Evolutionary conservation across 1,140 invertebrate species (phyloP).

Genomic region (Leptinotarsa undecemlineata): DNA sequence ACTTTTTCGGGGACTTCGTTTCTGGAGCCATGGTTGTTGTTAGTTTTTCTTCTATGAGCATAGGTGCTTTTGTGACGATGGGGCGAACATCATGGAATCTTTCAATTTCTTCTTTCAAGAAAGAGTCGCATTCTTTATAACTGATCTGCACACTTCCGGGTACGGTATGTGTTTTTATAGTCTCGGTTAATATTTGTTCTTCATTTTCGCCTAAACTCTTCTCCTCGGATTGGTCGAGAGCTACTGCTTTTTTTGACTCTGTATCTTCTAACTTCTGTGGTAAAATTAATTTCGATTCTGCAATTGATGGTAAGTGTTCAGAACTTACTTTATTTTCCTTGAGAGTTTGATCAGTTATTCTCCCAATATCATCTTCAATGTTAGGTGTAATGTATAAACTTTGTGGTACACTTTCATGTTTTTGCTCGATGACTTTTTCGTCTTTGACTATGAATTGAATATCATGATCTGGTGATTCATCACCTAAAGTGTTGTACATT

Average conservation of each 20-base stretch:
- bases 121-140: background rate
- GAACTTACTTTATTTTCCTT: background rate
- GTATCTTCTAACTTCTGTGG: background rate
- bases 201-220: constrained; percentile 8
- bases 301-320: constrained; percentile 28
- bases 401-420: background rate
- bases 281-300: constrained; percentile 28
- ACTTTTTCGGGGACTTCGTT: constrained; percentile 15
- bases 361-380: background rate
- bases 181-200: too few species aligned
- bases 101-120: constrained; percentile 28
- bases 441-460: too few species aligned
- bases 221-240: constrained; percentile 29
- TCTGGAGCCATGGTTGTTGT: background rate
- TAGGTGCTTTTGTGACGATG: background rate
- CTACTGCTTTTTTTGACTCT: constrained; percentile 22
- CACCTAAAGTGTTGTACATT: too few species aligned
- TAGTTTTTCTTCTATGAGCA: background rate
- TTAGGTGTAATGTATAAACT: background rate
- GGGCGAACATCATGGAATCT: constrained; percentile 28
- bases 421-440: background rate
- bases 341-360: background rate
- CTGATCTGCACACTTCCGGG: too few species aligned
- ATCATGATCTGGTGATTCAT: too few species aligned
- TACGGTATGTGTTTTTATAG: too few species aligned